Evolutionary conservation across 2,113 vertebrate species (phyloP), one percentile per base, ranked within the genome.

Genomic region (Chlorodrepanis virens): DNA sequence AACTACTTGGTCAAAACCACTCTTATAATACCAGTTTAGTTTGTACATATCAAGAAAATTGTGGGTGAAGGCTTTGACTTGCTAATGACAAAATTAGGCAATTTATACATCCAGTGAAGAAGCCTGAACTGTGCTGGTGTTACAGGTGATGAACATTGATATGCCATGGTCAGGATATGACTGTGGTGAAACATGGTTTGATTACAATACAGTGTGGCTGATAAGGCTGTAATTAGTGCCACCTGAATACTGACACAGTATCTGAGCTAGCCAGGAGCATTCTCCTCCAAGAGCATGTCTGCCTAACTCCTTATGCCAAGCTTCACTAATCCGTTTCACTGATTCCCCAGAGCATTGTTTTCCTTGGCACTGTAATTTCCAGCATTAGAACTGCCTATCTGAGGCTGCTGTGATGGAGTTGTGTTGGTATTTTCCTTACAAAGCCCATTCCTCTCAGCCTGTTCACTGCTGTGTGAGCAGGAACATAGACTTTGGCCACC

Each of bases 201-300:
- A 49, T 82, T 76, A 45, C 65, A 85, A 31, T 75, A 54, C 44
- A 83, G 52, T 69, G 76, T 71, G 84, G 59, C 65, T 93, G 83
- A 16, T 2, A 77, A 96, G 75, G 53, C 72, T 96, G 18, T 95
- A 95, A 97, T 96, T 97, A 97, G 94, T 94, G 90, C 61, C 63
- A 79, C 74, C 57, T 6, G 40, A 78, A 15, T 61, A 50, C 50
- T 82, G 70, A 76, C 91, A 54, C 22, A 14, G 83, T 61, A n/a
- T 53, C 92, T 91, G 94, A 97, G 92, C 93, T 95, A 78, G 74
- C 63, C 45, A 19, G 11, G 50, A 85, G 74, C 47, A 59, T 53
- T 45, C 63, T 86, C 52, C 61, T 88, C 92, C 87, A 69, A 33
- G 47, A 35, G 82, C 37, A 10, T 31, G 20, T 92, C 89, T 83